These are phyloP conservation scores for Octonoba sinensis DNA, from an alignment of 2,888 invertebrate species.

Conservation along the genomic window DNA sequence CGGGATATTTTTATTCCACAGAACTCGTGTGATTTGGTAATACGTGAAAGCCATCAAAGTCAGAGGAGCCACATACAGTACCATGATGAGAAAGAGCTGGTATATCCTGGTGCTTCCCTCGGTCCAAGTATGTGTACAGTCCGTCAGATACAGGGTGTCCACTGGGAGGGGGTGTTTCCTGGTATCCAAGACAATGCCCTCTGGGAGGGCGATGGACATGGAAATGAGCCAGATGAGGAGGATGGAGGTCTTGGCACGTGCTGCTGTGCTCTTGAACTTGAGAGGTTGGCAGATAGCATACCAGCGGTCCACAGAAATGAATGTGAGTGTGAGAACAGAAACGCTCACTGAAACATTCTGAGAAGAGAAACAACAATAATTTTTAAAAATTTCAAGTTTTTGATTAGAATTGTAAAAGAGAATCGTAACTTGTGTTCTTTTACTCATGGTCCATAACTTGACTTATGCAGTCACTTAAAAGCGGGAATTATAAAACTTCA, in stretches of 20 bases:
- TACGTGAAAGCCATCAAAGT: slow-evolving; percentile 87
- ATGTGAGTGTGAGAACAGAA: slow-evolving; percentile 91
- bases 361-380: slow-evolving; percentile 3
- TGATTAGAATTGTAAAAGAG: too few species aligned
- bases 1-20: slow-evolving; percentile 86
- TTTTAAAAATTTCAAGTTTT: slow-evolving; percentile 67
- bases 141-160: slow-evolving; percentile 76
- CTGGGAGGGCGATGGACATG: slow-evolving; percentile 75
- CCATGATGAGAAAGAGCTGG: slow-evolving; percentile 70
- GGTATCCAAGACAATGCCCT: slow-evolving; percentile 78
- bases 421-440: too few species aligned
- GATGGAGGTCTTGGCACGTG: slow-evolving; percentile 84
- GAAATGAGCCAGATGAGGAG: slow-evolving; percentile 86
- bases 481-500: too few species aligned
- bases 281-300: slow-evolving; percentile 93
- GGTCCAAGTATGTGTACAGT: slow-evolving; percentile 82
- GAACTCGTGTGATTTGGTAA: slow-evolving; percentile 84
- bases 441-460: too few species aligned
- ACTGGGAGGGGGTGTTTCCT: slow-evolving; percentile 75
- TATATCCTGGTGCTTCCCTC: slow-evolving; percentile 75
- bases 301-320: slow-evolving; percentile 94
- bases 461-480: too few species aligned
- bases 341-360: slow-evolving; percentile 94
- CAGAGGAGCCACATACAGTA: slow-evolving; percentile 86
- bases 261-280: slow-evolving; percentile 86